Conservation (phyloP, 2,888 invertebrate species). For the Drosophila fulvimacula region DNA sequence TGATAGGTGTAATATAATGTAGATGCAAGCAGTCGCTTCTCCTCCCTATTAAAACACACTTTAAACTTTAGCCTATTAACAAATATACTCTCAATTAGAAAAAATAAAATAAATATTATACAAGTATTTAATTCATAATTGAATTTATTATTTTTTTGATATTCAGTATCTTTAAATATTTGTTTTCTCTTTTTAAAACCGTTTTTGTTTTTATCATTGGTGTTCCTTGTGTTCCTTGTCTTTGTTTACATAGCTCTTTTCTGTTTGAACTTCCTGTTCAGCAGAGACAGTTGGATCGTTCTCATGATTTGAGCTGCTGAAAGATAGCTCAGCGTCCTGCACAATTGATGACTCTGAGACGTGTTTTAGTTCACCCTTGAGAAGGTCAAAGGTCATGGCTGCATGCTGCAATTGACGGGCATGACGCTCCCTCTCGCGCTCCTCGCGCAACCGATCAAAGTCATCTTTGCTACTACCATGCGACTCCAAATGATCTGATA, state of each 20-base stretch:
- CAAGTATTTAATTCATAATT: not conserved
- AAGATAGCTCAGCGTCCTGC: not conserved
- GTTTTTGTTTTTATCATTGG: too few relatives aligned
- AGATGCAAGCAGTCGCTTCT: too few relatives aligned
- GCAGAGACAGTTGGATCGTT: not conserved
- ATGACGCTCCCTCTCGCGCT: slow-evolving; percentile 88
- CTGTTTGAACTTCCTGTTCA: slow-evolving; percentile 19
- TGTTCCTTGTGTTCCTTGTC: not conserved
- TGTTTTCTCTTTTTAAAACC: too few relatives aligned
- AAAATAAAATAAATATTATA: not conserved
- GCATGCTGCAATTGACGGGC: slow-evolving; percentile 86
- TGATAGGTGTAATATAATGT: too few relatives aligned
- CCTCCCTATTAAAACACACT: too few relatives aligned
- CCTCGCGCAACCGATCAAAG: slow-evolving; percentile 88
- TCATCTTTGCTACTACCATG: slow-evolving; percentile 86
- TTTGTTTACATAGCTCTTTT: slow-evolving; percentile 17
- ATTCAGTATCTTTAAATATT: not conserved
- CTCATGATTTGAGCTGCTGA: rapidly evolving
- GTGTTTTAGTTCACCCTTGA: slow-evolving; percentile 52
- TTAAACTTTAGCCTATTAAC: too few relatives aligned
- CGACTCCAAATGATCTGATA: not conserved
- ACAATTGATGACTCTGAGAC: not conserved
- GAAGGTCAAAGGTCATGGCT: slow-evolving; percentile 59
- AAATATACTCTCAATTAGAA: too few relatives aligned
- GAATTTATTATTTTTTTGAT: not conserved